Percentiles rank a stretch among this genome's conserved stretches.
Evolutionary conservation across 2,797 vertebrate species (phyloP).

Genomic region (Muraenolepis orangiensis): DNA sequence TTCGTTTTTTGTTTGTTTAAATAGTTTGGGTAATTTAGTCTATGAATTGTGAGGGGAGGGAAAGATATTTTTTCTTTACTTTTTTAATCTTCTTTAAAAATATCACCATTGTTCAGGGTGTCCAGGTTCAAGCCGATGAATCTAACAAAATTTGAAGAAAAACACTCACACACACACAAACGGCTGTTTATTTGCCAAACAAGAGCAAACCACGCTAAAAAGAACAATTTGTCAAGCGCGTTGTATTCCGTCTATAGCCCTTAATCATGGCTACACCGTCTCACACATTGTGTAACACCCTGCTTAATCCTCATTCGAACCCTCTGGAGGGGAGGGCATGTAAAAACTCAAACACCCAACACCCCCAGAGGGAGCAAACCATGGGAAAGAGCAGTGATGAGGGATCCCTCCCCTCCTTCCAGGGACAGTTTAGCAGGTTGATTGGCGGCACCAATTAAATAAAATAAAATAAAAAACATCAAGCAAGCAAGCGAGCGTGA

Average conservation of each 20-base stretch:
- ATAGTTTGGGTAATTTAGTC: too few relatives aligned
- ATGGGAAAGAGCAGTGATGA: neutral
- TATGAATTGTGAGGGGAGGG: too few relatives aligned
- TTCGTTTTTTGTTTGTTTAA: too few relatives aligned
- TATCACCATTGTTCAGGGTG: neutral
- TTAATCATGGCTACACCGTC: neutral
- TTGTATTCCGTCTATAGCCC: neutral
- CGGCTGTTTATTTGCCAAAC: neutral
- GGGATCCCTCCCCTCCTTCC: neutral
- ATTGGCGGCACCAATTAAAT: too few relatives aligned
- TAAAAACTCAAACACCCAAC: neutral
- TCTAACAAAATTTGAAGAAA: neutral
- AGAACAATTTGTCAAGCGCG: neutral
- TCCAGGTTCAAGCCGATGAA: neutral
- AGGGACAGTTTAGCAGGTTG: neutral
- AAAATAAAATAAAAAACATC: too few relatives aligned
- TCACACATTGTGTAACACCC: neutral
- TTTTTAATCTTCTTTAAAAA: too few relatives aligned
- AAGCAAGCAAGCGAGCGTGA: too few relatives aligned
- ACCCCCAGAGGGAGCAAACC: neutral
- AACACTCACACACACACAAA: neutral
- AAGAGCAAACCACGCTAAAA: neutral
- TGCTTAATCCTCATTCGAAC: neutral
- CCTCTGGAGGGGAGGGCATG: neutral
- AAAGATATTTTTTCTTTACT: too few relatives aligned